Percentiles rank a stretch among this genome's conserved stretches.
Evolutionary conservation across 2,113 vertebrate species (phyloP).

Genomic region (Neodon shergylaensis): DNA sequence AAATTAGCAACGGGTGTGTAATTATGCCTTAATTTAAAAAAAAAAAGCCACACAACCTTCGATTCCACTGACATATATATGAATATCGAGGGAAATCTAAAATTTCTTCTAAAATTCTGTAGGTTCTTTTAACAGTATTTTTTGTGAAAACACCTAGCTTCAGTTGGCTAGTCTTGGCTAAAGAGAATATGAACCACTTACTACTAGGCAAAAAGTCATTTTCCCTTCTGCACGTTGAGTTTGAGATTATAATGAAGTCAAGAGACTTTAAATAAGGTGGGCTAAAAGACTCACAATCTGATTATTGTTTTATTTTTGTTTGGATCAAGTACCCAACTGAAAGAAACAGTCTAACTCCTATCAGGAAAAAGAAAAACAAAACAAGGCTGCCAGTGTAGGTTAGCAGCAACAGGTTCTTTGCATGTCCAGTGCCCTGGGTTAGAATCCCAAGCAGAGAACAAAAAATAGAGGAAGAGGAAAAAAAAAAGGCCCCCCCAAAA

Average conservation of each 20-base stretch:
- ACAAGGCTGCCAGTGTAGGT: not conserved
- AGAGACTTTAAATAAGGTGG: conserved; percentile 33
- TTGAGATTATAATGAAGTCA: conserved; percentile 1
- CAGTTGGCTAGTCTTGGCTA: not conserved
- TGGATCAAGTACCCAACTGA: not conserved
- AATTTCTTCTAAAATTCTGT: not conserved
- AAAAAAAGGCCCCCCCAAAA: not conserved
- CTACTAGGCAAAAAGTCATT: conserved; percentile 45
- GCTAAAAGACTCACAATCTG: conserved; percentile 10
- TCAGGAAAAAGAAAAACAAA: not conserved
- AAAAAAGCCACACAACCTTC: not conserved
- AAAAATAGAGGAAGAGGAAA: not conserved
- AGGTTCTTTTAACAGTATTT: conserved; percentile 24
- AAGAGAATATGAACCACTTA: conserved; percentile 30
- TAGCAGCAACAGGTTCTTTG: not conserved
- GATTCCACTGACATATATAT: not conserved
- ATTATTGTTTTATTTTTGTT: not conserved
- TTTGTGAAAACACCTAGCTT: conserved; percentile 27
- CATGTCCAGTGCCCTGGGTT: not conserved
- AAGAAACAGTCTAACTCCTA: conserved; percentile 13
- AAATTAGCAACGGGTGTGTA: conserved; percentile 37
- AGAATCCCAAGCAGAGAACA: not conserved
- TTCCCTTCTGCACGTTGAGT: not conserved
- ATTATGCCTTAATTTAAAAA: conserved; percentile 43
- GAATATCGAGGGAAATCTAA: conserved; percentile 22